Evolutionary conservation across 2,113 vertebrate genomes (phyloP), one percentile per base, ranked within the genome.

Genomic region (Antigone vipio): DNA sequence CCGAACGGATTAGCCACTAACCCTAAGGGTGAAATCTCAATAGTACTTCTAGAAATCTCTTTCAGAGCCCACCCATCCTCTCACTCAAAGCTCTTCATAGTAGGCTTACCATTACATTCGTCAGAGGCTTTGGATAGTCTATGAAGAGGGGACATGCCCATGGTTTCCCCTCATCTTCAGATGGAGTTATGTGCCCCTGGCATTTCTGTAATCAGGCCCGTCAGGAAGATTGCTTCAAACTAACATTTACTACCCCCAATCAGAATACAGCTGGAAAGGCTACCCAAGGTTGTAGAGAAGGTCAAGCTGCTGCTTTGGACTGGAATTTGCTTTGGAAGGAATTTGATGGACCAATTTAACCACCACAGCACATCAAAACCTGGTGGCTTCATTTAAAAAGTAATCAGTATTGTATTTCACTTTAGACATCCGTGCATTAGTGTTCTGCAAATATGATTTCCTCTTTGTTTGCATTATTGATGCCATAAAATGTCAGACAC

Each of bases 381-480:
- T 92, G 91, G 95, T 83, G 94, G 94, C 86, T 93, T 97, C 93
- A 82, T 97, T 97, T 98, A 91, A 97, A 97, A 98, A 97, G 89
- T 96, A 96, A 96, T 97, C 92, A 93, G 90, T 75, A 92, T 92
- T 96, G 85, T 92, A 82, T 97, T 97, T 96, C 95, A 20, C 91
- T 94, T 96, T 96, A 90, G 95, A 97, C 89, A 94, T 96, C 95
- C 95, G 85, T 93, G 95, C 91, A 95, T 97, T 94, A 96, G 96
- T 95, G 47, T 89, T 93, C 95, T 74, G 92, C 80, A 97, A 96
- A 96, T 97, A 93, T 94, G 75, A 92, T 94, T 96, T 94, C 90
- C 89, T 89, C 72, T 97, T 97, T 96, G 95, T 91, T 98, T 97
- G 92, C 82, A 95, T 98, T 97, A 97, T 96, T 97, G 94, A 97